A percentile compares a stretch with the other conserved stretches of the same genome.
Conservation (phyloP, 2,113 vertebrate genomes). For the Sylvia atricapilla region DNA sequence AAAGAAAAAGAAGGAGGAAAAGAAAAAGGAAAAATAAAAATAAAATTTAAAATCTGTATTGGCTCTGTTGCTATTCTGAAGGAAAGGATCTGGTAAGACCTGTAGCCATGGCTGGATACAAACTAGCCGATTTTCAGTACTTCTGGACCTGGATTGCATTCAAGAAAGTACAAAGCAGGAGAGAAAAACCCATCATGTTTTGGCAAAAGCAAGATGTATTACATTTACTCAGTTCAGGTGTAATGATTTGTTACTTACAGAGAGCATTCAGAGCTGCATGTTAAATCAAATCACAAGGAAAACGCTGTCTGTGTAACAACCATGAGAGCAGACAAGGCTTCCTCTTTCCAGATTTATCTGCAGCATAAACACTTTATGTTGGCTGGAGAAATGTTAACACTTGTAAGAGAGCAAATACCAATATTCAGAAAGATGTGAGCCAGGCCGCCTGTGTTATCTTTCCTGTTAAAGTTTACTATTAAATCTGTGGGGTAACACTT, state of each 20-base stretch:
- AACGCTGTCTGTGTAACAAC: neutral
- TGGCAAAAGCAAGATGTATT: neutral
- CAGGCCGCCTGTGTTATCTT: neutral
- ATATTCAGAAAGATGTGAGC: neutral
- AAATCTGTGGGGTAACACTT: neutral
- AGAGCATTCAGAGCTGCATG: neutral
- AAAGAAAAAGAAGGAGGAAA: no score
- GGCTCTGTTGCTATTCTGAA: neutral
- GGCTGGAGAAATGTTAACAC: neutral
- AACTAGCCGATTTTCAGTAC: neutral
- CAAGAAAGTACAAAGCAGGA: neutral
- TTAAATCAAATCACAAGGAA: neutral
- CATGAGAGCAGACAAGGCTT: neutral
- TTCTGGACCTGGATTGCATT: neutral
- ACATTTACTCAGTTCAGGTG: neutral
- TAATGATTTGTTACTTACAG: neutral
- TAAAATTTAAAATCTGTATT: neutral
- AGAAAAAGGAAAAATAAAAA: neutral
- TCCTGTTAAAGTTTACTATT: neutral
- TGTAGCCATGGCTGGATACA: neutral
- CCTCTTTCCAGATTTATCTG: neutral
- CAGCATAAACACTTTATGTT: neutral
- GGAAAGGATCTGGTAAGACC: neutral
- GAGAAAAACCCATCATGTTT: neutral
- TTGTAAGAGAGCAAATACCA: neutral